phyloP scores from a whole-genome alignment of 2,888 invertebrate species.

The Brachyptera putata region DNA sequence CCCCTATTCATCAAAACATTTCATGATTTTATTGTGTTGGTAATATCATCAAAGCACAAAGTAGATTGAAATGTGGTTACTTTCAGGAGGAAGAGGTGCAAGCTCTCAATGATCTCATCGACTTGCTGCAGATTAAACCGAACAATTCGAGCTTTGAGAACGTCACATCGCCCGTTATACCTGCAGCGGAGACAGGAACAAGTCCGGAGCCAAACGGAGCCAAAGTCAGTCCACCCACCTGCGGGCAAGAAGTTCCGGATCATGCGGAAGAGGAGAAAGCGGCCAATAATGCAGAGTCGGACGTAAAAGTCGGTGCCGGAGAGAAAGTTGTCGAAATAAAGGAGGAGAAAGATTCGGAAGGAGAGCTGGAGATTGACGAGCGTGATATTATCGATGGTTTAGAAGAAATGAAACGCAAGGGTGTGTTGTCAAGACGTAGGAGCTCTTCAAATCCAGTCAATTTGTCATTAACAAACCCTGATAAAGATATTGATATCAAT shows the following conservation, averaged over 20 bases:
- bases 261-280: background rate
- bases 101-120: slow-evolving; percentile 76
- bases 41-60: no score
- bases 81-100: slow-evolving; percentile 74
- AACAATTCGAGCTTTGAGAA: slow-evolving; percentile 52
- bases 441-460: slow-evolving; percentile 81
- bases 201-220: background rate
- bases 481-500: slow-evolving; percentile 30
- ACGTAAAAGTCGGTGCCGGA: background rate
- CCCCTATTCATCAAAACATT: no score
- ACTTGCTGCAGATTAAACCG: slow-evolving; percentile 79
- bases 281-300: background rate
- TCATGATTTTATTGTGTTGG: no score
- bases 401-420: background rate
- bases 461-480: slow-evolving; percentile 52
- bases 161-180: slow-evolving; percentile 51
- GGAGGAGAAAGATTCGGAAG: slow-evolving; percentile 8
- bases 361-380: slow-evolving; percentile 10
- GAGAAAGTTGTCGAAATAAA: background rate
- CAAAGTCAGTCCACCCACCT: slow-evolving; percentile 10
- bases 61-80: no score
- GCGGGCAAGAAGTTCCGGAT: background rate
- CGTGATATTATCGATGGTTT: background rate
- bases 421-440: slow-evolving; percentile 49
- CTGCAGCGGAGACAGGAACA: background rate